These are phyloP conservation scores for Eira barbara DNA, from an alignment of 2,113 vertebrate species.

Conservation along the genomic window DNA sequence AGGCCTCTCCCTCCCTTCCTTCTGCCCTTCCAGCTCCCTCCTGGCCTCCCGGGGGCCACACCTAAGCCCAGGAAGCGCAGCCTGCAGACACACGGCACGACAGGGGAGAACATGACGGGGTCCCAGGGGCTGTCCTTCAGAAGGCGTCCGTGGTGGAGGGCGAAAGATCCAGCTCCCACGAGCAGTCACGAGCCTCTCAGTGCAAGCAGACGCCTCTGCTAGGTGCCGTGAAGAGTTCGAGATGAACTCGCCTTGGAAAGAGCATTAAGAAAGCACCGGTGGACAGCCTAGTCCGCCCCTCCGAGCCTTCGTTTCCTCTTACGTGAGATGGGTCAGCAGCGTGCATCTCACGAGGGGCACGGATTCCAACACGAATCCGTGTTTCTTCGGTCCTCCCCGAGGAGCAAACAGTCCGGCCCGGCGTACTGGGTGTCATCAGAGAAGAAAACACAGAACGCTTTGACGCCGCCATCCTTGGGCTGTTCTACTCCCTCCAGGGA, in stretches of 20 bases:
- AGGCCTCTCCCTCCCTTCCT: not conserved
- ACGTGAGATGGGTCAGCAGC: not conserved
- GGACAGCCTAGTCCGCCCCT: not conserved
- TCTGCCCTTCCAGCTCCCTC: not conserved
- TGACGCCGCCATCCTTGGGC: not conserved
- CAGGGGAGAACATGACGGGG: fast-evolving
- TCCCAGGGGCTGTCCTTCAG: fast-evolving
- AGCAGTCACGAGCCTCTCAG: fast-evolving
- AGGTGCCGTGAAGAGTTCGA: not conserved
- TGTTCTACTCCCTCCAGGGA: fast-evolving
- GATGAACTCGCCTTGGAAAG: fast-evolving
- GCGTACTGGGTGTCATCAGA: not conserved
- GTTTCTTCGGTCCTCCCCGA: not conserved
- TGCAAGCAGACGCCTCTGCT: not conserved
- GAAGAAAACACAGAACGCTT: fast-evolving
- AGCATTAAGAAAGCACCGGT: fast-evolving
- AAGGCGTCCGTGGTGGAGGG: fast-evolving
- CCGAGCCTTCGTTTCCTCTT: too few relatives aligned
- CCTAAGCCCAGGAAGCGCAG: not conserved
- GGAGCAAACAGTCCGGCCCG: not conserved
- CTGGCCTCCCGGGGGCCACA: not conserved
- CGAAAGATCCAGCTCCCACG: too few relatives aligned
- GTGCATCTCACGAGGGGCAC: not conserved
- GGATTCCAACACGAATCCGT: fast-evolving
- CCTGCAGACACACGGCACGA: not conserved